Conservation (phyloP, 1,140 invertebrate genomes). For the Euura lappo region DNA sequence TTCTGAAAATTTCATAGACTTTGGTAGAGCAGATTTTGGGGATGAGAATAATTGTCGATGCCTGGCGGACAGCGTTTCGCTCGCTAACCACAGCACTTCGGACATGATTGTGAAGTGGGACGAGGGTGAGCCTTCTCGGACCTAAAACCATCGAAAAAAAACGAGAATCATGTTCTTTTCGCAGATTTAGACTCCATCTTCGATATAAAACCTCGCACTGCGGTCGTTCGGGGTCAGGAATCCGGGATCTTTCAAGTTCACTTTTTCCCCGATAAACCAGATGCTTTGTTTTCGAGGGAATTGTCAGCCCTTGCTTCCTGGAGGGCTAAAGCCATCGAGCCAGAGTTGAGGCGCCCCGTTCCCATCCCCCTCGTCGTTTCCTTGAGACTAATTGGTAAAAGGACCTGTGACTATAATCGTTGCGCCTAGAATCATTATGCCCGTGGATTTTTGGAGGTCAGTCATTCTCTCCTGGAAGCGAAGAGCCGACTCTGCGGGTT, state of each 20-base stretch:
- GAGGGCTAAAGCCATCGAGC: background rate
- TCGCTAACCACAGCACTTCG: conserved; percentile 37
- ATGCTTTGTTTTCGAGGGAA: conserved; percentile 21
- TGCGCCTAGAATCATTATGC: background rate
- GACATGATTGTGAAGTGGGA: conserved; percentile 38
- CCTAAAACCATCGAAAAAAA: no score
- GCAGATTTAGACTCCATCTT: conserved; percentile 37
- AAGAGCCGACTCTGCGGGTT: conserved; percentile 34
- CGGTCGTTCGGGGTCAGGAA: conserved; percentile 22
- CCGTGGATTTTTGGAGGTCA: conserved; percentile 33
- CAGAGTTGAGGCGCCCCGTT: background rate
- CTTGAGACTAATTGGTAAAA: conserved; percentile 37
- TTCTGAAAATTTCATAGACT: conserved; percentile 40
- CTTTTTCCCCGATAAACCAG: conserved; percentile 33
- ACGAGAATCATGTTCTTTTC: background rate
- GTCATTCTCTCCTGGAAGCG: conserved; percentile 27
- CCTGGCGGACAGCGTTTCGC: conserved; percentile 30
- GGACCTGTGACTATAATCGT: background rate
- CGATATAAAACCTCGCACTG: conserved; percentile 28
- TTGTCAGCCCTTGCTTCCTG: background rate
- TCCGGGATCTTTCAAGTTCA: conserved; percentile 41
- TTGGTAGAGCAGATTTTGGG: conserved; percentile 29
- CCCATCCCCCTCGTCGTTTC: conserved; percentile 29
- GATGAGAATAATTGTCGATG: conserved; percentile 19
- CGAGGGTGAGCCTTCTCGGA: conserved; percentile 27